Base-by-base conservation (phyloP, 2,888 invertebrate genomes). In the Nephrotoma flavescens region DNA sequence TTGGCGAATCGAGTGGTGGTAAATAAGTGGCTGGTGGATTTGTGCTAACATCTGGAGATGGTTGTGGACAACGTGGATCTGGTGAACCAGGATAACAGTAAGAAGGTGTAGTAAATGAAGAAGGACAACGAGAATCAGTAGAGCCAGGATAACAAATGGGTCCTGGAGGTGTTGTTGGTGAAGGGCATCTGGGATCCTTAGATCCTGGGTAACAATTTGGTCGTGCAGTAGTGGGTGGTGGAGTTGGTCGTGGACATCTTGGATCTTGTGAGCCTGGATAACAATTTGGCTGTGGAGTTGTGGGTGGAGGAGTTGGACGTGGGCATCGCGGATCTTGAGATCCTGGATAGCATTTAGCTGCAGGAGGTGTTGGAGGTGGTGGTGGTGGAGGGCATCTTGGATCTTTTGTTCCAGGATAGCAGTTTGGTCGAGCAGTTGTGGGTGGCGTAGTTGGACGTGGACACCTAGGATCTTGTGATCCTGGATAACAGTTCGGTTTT, bases 61-160 rank as follows among this genome's bases (percentile, higher is more conserved):
- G 91, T 91, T 42, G 92, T 91, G 87, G 92, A 91, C 89, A 93
- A 91, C 91, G 89, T 0, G 91, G 91, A 87, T 92, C 91, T 0
- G 90, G 44, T 4, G 88, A 88, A 12, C 88, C 91, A 9, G 90
- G 90, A 84, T 89, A 91, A 86, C 91, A 91, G 2, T 87, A 87
- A 15, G 89, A 89, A 41, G 88, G 89, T 3, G 89, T 89, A 12
- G 88, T 87, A 87, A 87, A 86, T 9, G 88, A 86, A 11, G 88
- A 87, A 1, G 89, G 87, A 15, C 89, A 89, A 15, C 89, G 42
- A 42, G 89, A 88, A 86, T 89, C 88, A 12, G 87, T 88, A 41
- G 89, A 88, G 6, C 89, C 89, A 12, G 88, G 88, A 86, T 88
- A 89, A 71, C 89, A 89, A 89, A 88, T 45, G 88, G 89, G 6